Conservation (phyloP, 1,140 invertebrate species). For the Megalonaias nervosa region DNA sequence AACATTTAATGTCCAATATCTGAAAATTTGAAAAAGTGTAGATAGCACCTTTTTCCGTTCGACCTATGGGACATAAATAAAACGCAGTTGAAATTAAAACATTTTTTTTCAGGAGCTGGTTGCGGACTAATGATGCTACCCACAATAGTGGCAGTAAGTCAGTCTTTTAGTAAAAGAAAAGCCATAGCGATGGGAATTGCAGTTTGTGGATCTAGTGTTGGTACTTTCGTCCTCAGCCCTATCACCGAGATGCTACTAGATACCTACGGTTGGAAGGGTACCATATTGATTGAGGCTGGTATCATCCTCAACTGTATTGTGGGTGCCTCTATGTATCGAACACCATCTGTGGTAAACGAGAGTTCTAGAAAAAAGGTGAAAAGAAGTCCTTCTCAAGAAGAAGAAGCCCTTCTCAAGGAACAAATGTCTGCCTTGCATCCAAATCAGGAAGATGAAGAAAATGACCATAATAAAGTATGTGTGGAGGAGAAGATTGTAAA, state of each 20-base stretch:
- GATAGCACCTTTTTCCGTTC: too few relatives aligned
- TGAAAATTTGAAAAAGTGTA: too few relatives aligned
- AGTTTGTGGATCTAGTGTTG: constrained; percentile 93
- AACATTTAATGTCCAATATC: too few relatives aligned
- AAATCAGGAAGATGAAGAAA: too few relatives aligned
- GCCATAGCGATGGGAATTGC: constrained; percentile 98
- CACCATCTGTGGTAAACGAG: not conserved
- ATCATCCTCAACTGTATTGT: constrained; percentile 82
- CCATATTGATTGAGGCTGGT: constrained; percentile 79
- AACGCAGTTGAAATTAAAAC: constrained; percentile 78
- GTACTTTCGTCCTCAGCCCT: constrained; percentile 82
- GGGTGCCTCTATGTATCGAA: constrained; percentile 9
- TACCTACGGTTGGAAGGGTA: constrained; percentile 79
- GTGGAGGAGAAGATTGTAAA: too few relatives aligned
- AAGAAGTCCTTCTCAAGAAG: too few relatives aligned
- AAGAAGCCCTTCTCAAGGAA: too few relatives aligned
- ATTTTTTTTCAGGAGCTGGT: constrained; percentile 21
- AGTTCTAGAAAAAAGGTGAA: not conserved
- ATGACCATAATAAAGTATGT: too few relatives aligned
- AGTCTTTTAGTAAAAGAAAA: constrained; percentile 97
- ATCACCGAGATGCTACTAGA: constrained; percentile 78
- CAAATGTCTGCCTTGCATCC: too few relatives aligned
- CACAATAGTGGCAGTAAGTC: constrained; percentile 67
- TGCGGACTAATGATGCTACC: constrained; percentile 28
- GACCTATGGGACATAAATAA: too few relatives aligned